Evolutionary conservation across 2,888 invertebrate genomes (phyloP).

Genomic region (Andrena marginata): DNA sequence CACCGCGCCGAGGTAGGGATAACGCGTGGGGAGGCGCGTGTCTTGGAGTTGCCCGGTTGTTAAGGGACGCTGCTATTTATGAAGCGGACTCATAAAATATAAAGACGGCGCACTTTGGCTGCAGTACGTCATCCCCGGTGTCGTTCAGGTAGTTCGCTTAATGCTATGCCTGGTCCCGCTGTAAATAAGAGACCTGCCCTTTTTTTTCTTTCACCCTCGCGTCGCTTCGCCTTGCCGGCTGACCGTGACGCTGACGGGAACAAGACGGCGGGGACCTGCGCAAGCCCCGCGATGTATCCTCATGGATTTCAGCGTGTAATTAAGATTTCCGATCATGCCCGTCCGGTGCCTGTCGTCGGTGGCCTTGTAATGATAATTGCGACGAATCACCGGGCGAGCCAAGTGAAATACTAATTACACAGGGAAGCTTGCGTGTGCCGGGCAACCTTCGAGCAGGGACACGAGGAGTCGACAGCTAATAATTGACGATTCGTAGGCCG

Average conservation of each 20-base stretch:
- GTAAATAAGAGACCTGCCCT: constrained; percentile 38
- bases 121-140: constrained; percentile 57
- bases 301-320: constrained; percentile 17
- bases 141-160: constrained; percentile 63
- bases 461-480: neutral
- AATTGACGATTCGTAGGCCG: neutral
- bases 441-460: neutral
- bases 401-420: constrained; percentile 5
- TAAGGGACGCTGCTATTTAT: constrained; percentile 58
- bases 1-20: constrained; percentile 13
- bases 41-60: constrained; percentile 40
- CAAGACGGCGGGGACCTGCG: neutral
- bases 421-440: neutral
- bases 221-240: neutral
- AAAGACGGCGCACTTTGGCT: constrained; percentile 51
- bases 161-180: constrained; percentile 29
- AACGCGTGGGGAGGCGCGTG: constrained; percentile 54
- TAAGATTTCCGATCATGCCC: constrained; percentile 2
- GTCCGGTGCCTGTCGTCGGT: neutral
- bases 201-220: neutral
- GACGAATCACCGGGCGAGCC: neutral
- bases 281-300: neutral
- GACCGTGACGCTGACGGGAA: neutral
- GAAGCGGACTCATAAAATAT: constrained; percentile 57
- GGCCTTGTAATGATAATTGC: constrained; percentile 2